Conservation (phyloP, 2,113 vertebrate genomes). For the Tapirus terrestris region DNA sequence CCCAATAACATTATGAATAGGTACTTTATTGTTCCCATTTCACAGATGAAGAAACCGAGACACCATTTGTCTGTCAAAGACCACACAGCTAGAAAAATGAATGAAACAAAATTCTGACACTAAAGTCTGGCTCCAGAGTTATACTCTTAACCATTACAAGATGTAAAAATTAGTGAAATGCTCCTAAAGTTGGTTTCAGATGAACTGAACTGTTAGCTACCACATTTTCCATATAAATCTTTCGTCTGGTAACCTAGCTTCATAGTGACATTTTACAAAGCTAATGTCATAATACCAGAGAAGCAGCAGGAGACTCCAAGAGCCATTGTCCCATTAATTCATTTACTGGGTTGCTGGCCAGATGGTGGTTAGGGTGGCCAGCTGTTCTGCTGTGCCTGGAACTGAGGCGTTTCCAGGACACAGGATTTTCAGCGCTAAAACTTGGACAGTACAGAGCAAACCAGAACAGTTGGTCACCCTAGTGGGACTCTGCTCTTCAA, state of each 20-base stretch:
- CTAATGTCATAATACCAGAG: not conserved
- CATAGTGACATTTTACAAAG: not conserved
- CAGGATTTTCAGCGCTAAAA: not conserved
- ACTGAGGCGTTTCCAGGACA: not conserved
- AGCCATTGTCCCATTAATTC: not conserved
- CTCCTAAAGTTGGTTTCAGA: not conserved
- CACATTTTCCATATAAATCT: not conserved
- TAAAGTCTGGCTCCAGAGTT: not conserved
- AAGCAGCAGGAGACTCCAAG: not conserved
- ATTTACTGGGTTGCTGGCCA: not conserved
- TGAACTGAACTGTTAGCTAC: not conserved
- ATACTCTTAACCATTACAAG: not conserved
- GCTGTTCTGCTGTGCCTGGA: not conserved
- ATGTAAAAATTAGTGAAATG: not conserved
- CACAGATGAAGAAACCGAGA: not conserved
- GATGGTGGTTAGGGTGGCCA: not conserved
- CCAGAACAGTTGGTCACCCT: not conserved
- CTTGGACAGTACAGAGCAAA: not conserved
- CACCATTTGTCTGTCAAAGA: not conserved
- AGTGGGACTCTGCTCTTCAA: not conserved
- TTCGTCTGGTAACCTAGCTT: not conserved
- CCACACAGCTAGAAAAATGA: constrained; percentile 1
- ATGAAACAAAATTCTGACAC: not conserved
- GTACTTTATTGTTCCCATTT: not conserved
- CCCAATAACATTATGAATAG: not conserved